These are phyloP conservation scores for Hippocampus kuda DNA, from an alignment of 2,797 vertebrate species.

Conservation along the genomic window DNA sequence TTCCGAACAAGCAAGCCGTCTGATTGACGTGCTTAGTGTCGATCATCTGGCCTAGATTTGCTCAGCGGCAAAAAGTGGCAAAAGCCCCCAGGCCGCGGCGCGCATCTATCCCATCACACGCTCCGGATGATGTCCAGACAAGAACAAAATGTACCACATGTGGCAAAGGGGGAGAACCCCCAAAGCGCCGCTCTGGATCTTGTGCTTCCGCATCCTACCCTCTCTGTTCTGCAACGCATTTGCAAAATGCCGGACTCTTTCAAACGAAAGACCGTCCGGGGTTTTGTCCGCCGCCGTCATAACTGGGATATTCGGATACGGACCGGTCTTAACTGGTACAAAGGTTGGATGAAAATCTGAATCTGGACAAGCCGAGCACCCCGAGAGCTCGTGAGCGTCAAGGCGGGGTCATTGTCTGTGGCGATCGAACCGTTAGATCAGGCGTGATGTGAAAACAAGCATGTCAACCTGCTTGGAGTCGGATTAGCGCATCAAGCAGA, in stretches of 20 bases:
- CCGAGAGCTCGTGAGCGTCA: neutral
- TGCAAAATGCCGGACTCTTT: neutral
- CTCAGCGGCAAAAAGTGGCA: neutral
- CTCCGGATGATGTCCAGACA: neutral
- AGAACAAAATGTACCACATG: neutral
- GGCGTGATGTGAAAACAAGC: conserved; percentile 9
- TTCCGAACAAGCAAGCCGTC: neutral
- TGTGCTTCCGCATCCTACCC: neutral
- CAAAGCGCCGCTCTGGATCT: neutral
- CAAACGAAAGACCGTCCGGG: neutral
- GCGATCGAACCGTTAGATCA: neutral
- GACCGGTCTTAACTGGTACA: neutral
- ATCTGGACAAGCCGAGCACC: neutral
- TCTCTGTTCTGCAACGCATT: no score
- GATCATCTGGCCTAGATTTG: neutral
- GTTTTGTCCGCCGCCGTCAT: neutral
- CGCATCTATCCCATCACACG: neutral
- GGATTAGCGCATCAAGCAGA: neutral
- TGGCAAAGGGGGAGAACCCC: neutral
- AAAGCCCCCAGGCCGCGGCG: neutral
- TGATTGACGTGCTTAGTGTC: no score
- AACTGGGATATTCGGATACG: neutral
- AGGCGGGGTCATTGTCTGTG: neutral
- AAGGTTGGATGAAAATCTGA: neutral
- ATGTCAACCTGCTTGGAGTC: conserved; percentile 40